Base-by-base conservation (phyloP, 2,888 invertebrate genomes). In the Phalangium opilio region DNA sequence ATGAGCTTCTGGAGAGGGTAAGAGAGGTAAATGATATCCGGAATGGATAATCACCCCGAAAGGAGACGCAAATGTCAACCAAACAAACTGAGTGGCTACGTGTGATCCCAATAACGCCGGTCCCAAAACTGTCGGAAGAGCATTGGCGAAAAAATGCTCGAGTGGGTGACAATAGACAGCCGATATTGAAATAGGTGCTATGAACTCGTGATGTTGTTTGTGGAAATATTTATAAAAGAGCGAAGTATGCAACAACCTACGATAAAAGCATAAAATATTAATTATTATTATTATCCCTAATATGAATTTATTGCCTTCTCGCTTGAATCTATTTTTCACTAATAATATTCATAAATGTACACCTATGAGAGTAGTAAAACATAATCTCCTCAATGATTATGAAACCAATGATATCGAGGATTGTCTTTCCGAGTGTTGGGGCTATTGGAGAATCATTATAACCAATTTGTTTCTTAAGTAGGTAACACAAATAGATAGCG, bases 151-250 rank as follows among this genome's bases (percentile, higher is more conserved):
- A 46, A 82, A 68, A 64, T 84, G 83, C 54, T 71, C 71, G 41
- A 82, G 64, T 0, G 85, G 84, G 67, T 84, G 83, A 57, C 81
- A 80, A 64, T 85, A 85, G 41, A 83, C 70, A n/a, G 82, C 78
- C 0, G 82, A 78, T 2, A 84, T 76, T n/a, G 84, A 81, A 43
- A 85, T 77, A 0, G 86, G 84, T 0, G 85, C 80, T 2, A 81
- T 83, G 84, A 84, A 86, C 65, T 86, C 83, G 59, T 86, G 86
- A 64, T 86, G 86, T 58, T 77, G 75, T 64, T 86, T 86, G 67
- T 86, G 86, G 57, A 85, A 79, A 61, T 76, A 73, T 61, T 80
- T 82, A 68, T 85, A 86, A 43, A 86, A 66, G 54, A 71, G 68
- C 50, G 78, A 76, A 58, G 75, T 76, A 61, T 86, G 85, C 21